Percentiles rank a stretch among this genome's conserved stretches.
Evolutionary conservation across 2,888 invertebrate species (phyloP).

Genomic region (Notocelia uddmanniana): DNA sequence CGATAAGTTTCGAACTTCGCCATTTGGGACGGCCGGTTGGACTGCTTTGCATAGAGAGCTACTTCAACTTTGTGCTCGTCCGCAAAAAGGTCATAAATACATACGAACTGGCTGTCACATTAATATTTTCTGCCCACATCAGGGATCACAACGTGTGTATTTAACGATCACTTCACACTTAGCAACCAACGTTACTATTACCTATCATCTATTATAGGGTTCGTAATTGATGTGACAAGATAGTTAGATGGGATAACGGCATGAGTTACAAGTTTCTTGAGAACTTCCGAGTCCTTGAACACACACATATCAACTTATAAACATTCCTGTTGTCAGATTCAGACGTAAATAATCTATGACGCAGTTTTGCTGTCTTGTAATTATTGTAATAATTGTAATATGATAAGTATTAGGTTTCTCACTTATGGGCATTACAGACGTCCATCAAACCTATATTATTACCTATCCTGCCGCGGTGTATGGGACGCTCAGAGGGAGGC

Average conservation of each 20-base stretch:
- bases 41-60: constrained; percentile 37
- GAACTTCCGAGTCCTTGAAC: not conserved
- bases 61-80: constrained; percentile 10
- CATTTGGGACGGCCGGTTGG: constrained; percentile 52
- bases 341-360: not conserved
- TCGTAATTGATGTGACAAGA: constrained; percentile 6
- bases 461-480: too few relatives aligned
- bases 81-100: not conserved
- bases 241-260: not conserved
- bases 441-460: too few relatives aligned
- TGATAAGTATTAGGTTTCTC: too few relatives aligned
- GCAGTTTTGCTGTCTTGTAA: too few relatives aligned
- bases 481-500: too few relatives aligned
- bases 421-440: too few relatives aligned
- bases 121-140: not conserved
- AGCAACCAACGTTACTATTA: not conserved
- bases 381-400: too few relatives aligned
- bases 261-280: not conserved
- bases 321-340: not conserved
- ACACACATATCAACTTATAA: not conserved
- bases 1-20: constrained; percentile 61
- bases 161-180: constrained; percentile 6
- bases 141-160: constrained; percentile 6
- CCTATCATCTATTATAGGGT: too few relatives aligned
- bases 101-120: not conserved